These are phyloP conservation scores for Cinclus cinclus DNA, from an alignment of 2,113 vertebrate genomes.

Conservation along the genomic window DNA sequence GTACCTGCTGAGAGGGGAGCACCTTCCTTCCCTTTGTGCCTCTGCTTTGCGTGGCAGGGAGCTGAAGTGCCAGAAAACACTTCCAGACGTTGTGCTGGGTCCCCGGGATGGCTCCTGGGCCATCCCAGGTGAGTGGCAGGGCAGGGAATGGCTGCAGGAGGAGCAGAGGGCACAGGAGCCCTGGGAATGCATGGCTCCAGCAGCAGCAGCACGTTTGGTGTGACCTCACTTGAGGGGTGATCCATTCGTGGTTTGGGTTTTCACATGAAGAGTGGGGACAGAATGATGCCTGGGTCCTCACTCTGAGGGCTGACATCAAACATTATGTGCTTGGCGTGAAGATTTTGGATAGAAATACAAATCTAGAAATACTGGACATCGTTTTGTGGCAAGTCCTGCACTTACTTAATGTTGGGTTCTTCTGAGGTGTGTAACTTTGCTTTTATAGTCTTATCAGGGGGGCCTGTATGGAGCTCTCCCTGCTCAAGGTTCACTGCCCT, in stretches of 20 bases:
- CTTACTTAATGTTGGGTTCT: neutral
- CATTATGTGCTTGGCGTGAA: neutral
- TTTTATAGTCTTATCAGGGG: neutral
- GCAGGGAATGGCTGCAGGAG: neutral
- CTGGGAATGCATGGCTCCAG: rapidly evolving
- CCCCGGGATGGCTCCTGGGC: neutral
- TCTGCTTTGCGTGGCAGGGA: neutral
- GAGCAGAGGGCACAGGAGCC: rapidly evolving
- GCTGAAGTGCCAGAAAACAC: neutral
- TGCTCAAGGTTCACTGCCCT: neutral
- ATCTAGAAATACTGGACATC: neutral
- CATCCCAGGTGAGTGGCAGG: neutral
- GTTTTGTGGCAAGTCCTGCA: neutral
- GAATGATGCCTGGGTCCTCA: neutral
- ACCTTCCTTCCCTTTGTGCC: neutral
- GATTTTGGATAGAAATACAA: neutral
- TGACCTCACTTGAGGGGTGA: neutral
- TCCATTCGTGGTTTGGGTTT: neutral
- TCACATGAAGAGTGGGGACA: rapidly evolving
- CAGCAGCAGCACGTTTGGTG: neutral
- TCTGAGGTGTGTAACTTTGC: neutral
- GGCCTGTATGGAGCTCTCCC: neutral
- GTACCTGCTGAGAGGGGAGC: neutral
- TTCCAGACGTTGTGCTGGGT: rapidly evolving
- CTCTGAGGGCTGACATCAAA: neutral